These are phyloP conservation scores for Brachionichthys hirsutus DNA, from an alignment of 2,113 vertebrate species.

Conservation along the genomic window DNA sequence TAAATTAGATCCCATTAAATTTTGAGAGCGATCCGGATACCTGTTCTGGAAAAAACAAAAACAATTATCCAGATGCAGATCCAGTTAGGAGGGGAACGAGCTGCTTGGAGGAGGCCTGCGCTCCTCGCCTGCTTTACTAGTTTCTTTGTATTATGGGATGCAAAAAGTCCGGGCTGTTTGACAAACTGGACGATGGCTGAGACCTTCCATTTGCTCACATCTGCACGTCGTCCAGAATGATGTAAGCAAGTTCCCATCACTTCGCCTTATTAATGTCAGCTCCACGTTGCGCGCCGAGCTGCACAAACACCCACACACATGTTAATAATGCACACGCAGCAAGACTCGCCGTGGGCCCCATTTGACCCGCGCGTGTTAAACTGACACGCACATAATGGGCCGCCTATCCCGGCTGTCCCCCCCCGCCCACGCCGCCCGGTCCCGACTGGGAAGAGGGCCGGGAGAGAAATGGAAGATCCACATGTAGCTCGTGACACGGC, in stretches of 20 bases:
- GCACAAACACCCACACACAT: slow-evolving; percentile 78
- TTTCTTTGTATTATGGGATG: too few relatives aligned
- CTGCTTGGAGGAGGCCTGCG: too few relatives aligned
- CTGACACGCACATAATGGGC: slow-evolving; percentile 69
- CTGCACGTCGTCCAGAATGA: slow-evolving; percentile 71
- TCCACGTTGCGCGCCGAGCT: slow-evolving; percentile 68
- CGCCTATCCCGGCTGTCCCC: slow-evolving; percentile 44
- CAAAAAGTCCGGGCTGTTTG: too few relatives aligned
- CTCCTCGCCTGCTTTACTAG: too few relatives aligned
- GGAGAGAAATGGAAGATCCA: slow-evolving; percentile 74
- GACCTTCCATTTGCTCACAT: slow-evolving; percentile 66
- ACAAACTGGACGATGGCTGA: too few relatives aligned
- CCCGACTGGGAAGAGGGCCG: slow-evolving; percentile 39
- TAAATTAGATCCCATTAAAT: too few relatives aligned
- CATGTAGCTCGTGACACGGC: slow-evolving; percentile 64
- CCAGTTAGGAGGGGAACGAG: too few relatives aligned
- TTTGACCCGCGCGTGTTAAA: slow-evolving; percentile 74
- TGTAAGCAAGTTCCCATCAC: slow-evolving; percentile 73
- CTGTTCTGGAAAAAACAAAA: too few relatives aligned
- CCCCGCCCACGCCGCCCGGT: slow-evolving; percentile 49
- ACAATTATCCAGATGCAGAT: too few relatives aligned
- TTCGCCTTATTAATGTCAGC: slow-evolving; percentile 78
- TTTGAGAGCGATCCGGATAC: too few relatives aligned
- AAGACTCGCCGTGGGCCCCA: slow-evolving; percentile 67
- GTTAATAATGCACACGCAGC: slow-evolving; percentile 76